phyloP scores from a whole-genome alignment of 2,797 vertebrate genomes.

The Rhinogobio ventralis region DNA sequence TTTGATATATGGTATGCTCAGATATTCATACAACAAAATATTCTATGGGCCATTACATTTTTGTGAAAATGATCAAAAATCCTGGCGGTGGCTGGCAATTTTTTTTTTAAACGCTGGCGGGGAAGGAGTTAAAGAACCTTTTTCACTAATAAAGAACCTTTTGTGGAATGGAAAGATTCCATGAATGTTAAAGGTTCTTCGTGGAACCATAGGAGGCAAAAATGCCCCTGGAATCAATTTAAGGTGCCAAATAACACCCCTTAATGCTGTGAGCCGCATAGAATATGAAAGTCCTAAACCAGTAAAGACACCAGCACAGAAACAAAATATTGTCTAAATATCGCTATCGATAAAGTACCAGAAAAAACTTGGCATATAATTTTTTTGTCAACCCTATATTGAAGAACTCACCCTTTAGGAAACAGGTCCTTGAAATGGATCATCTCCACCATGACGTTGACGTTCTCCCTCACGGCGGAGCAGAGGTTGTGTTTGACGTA shows the following conservation, averaged over 20 bases:
- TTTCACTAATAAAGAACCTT: not conserved
- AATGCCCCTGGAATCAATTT: not conserved
- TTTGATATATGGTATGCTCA: no score
- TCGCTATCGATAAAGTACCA: not conserved
- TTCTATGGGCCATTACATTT: no score
- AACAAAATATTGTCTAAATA: not conserved
- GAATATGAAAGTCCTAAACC: not conserved
- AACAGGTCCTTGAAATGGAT: slow-evolving; percentile 95
- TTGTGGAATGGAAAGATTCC: no score
- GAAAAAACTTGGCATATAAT: not conserved
- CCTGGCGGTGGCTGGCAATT: no score
- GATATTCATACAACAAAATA: no score
- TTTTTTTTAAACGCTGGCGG: no score
- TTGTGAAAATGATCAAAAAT: no score
- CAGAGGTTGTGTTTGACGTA: slow-evolving; percentile 94
- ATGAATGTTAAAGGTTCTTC: no score
- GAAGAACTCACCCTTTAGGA: slow-evolving; percentile 87
- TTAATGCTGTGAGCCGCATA: not conserved
- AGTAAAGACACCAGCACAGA: not conserved
- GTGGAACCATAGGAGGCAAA: no score
- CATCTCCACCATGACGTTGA: slow-evolving; percentile 91
- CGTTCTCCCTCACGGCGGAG: slow-evolving; percentile 86
- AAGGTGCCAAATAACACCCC: not conserved
- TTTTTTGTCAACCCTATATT: not conserved
- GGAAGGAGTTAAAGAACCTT: not conserved